phyloP scores from a whole-genome alignment of 2,113 vertebrate species.

The Anhinga anhinga region DNA sequence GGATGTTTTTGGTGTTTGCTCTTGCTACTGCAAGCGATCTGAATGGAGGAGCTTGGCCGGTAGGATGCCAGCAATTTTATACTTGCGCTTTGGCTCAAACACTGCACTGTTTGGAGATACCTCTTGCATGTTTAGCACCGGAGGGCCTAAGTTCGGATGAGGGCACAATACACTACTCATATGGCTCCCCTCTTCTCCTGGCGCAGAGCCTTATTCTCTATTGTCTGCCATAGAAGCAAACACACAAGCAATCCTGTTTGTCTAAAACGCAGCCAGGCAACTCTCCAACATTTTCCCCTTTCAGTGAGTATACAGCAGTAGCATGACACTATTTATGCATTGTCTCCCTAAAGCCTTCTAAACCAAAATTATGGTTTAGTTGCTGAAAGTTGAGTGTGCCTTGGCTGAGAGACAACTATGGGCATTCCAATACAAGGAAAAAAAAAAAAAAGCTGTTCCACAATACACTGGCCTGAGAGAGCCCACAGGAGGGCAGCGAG shows the following conservation, averaged over 20 bases:
- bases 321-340: constrained; percentile 28
- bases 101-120: not conserved
- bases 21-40: not conserved
- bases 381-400: not conserved
- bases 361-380: constrained; percentile 22
- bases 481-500: not conserved
- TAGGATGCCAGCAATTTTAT: not conserved
- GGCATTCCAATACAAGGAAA: not conserved
- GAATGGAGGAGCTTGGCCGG: not conserved
- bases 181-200: not conserved
- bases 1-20: not conserved
- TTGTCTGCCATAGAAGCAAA: constrained; percentile 1
- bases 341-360: constrained; percentile 42
- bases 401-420: constrained; percentile 18
- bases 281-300: constrained; percentile 15
- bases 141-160: not conserved
- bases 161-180: not conserved
- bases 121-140: not conserved
- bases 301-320: not conserved
- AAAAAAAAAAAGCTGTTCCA: not conserved
- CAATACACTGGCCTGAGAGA: not conserved
- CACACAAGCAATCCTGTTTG: not conserved
- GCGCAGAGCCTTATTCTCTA: constrained; percentile 13
- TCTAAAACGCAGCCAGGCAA: constrained; percentile 20
- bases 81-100: not conserved